Conservation (phyloP, 2,888 invertebrate species). For the Kuschelorhynchus macadamiae region DNA sequence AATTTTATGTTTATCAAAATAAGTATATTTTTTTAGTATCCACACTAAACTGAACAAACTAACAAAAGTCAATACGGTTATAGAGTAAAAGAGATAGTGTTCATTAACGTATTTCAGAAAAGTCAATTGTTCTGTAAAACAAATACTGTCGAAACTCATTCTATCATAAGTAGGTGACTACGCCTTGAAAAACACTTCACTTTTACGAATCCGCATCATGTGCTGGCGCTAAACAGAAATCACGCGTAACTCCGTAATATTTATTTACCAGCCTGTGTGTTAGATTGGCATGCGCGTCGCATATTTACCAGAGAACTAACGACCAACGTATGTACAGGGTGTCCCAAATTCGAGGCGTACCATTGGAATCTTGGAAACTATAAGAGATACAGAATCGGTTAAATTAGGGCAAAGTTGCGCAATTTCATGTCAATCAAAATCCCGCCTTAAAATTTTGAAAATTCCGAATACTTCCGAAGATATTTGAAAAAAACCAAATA, state of each 20-base stretch:
- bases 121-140: constrained; percentile 26
- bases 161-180: neutral
- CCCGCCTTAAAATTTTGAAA: too few relatives aligned
- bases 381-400: too few relatives aligned
- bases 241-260: constrained; percentile 28
- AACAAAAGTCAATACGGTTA: constrained; percentile 48
- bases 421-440: too few relatives aligned
- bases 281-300: too few relatives aligned
- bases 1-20: constrained; percentile 49
- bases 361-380: too few relatives aligned
- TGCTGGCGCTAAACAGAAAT: constrained; percentile 8
- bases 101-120: constrained; percentile 49
- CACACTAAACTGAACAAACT: constrained; percentile 45
- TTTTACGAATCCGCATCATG: neutral
- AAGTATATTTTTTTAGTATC: constrained; percentile 51
- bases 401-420: too few relatives aligned
- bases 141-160: constrained; percentile 26
- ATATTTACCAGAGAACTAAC: too few relatives aligned
- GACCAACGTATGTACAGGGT: too few relatives aligned
- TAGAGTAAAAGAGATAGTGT: constrained; percentile 42
- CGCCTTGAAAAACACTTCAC: constrained; percentile 10
- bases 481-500: too few relatives aligned
- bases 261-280: too few relatives aligned
- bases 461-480: too few relatives aligned
- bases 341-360: too few relatives aligned